These are phyloP conservation scores for Galeopsomyia nigrocyanea DNA, from an alignment of 2,888 invertebrate species.

Conservation along the genomic window DNA sequence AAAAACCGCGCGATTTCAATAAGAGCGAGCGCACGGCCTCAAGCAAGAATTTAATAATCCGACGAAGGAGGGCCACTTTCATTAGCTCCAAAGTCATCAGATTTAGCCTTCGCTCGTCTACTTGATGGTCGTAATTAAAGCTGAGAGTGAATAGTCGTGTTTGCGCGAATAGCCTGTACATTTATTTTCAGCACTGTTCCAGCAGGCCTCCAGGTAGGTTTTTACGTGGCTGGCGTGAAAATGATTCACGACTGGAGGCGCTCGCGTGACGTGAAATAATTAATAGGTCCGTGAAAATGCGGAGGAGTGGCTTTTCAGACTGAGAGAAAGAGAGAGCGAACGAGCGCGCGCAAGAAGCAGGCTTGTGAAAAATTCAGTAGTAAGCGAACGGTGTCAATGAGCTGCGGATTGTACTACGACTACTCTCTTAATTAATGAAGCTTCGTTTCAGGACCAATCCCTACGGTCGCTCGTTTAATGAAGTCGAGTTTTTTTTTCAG, in stretches of 20 bases:
- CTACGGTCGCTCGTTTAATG: too few relatives aligned
- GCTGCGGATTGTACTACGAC: too few relatives aligned
- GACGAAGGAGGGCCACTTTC: constrained; percentile 11
- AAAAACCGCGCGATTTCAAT: not conserved
- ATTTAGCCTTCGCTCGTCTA: constrained; percentile 13
- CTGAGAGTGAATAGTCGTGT: constrained; percentile 35
- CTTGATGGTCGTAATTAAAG: constrained; percentile 40
- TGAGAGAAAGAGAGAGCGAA: not conserved
- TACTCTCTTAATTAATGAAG: too few relatives aligned
- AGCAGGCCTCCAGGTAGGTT: not conserved
- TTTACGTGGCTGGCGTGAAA: not conserved
- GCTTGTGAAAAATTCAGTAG: not conserved
- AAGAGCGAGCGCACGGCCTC: not conserved
- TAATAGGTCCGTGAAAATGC: constrained; percentile 23
- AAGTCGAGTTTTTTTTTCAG: too few relatives aligned
- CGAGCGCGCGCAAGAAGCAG: not conserved
- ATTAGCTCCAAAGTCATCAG: constrained; percentile 17
- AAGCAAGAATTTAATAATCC: constrained; percentile 31
- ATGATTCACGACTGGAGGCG: constrained; percentile 24
- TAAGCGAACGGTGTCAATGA: too few relatives aligned
- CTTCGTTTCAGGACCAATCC: too few relatives aligned
- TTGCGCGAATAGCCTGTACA: constrained; percentile 12
- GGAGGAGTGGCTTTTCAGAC: too few relatives aligned
- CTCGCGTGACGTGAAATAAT: constrained; percentile 25
- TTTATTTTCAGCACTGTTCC: not conserved